Evolutionary conservation across 2,888 invertebrate species (phyloP).

Genomic region (Himalopsyche kuldschensis): DNA sequence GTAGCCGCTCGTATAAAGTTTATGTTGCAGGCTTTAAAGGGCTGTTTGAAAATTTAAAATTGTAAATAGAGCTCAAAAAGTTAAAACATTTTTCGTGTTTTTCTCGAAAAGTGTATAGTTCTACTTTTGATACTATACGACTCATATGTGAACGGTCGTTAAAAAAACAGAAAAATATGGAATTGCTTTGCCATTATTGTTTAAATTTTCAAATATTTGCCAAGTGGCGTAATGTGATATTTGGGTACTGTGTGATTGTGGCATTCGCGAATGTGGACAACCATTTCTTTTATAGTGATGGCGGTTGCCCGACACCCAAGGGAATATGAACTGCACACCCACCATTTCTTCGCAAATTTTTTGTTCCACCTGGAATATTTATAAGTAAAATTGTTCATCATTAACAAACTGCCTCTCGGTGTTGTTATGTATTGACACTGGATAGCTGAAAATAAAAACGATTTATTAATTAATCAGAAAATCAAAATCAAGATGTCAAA

Average conservation of each 20-base stretch:
- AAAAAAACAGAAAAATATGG: background rate
- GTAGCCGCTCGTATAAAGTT: no score
- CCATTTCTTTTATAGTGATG: background rate
- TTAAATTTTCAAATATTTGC: background rate
- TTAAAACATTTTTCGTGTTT: no score
- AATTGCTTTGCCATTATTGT: background rate
- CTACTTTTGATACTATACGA: no score
- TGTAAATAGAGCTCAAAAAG: no score
- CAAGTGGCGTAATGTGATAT: background rate
- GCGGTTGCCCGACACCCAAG: background rate
- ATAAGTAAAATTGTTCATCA: background rate
- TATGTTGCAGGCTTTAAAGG: no score
- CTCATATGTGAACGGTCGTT: background rate
- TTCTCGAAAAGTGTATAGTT: no score
- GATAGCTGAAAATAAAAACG: background rate
- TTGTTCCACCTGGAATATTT: background rate
- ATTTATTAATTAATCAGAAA: background rate
- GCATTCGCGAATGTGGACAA: background rate
- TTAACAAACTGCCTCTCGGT: background rate
- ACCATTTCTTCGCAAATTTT: background rate
- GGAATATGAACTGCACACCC: background rate
- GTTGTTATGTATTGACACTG: background rate
- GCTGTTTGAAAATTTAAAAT: no score
- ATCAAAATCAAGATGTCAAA: background rate
- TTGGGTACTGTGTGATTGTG: background rate